Evolutionary conservation across 2,888 invertebrate species (phyloP), one percentile per base, ranked within the genome.

Genomic region (Thereva nobilitata): DNA sequence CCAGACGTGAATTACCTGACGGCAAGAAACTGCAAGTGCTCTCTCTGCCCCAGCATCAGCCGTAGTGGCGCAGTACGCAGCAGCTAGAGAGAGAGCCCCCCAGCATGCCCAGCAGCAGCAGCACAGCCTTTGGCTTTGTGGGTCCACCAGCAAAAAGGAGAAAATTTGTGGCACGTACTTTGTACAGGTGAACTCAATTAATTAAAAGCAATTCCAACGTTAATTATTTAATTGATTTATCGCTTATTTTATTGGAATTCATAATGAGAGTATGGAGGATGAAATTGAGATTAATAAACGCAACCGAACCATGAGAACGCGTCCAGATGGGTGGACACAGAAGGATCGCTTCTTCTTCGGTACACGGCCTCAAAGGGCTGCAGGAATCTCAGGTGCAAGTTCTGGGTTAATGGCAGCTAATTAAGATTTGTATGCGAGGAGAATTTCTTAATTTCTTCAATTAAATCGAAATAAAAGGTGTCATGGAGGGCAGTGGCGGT

Each of bases 191-290:
- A 53, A 64, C 38, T 53, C 64, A 64, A 64, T 64, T 64, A 64
- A 64, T 64, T 64, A 54, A 64, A 64, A 12, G 53, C 42, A 54
- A 64, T 64, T 53, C 45, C 23, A 23, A 4, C 23, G 53, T 64
- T 64, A 64, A 64, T 64, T 64, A 64, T 64, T 64, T 64, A 64
- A 64, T 64, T 64, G 64, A 64, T 64, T 64, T 54, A 64, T 64
- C 64, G 64, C 64, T 53, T 44, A 53, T 44, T 64, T 64, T 45
- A 44, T 54, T 37, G 64, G 53, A 53, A 64, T 64, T 37, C 45
- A 54, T 64, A 45, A 44, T 50, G 40, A 50, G 5, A 8, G 50
- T 40, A 34, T 23, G 34, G 50, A 50, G 50, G 23, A 23, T 50
- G 50, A 40, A 23, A 56, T 10, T 47, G 49, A 45, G 49, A 45